phyloP scores from a whole-genome alignment of 2,113 vertebrate species.

The Mirza zaza region DNA sequence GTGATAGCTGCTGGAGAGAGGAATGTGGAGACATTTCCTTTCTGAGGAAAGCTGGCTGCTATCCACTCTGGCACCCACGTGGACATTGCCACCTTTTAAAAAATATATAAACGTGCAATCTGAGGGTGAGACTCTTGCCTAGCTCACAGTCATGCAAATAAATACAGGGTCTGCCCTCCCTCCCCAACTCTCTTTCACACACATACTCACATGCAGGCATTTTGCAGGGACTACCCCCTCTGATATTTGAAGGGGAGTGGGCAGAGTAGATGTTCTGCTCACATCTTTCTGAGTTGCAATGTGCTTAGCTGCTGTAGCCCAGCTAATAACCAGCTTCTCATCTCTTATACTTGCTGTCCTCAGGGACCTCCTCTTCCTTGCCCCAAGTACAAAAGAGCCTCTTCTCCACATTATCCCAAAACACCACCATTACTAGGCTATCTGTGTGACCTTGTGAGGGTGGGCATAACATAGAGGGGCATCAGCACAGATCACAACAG shows the following conservation, averaged over 20 bases:
- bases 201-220: background rate
- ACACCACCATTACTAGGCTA: background rate
- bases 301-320: background rate
- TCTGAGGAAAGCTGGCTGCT: background rate
- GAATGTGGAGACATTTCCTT: background rate
- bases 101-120: background rate
- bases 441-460: background rate
- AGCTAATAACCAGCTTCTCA: background rate
- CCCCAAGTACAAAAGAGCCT: background rate
- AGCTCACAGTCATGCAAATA: background rate
- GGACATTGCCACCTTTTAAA: background rate
- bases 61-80: background rate
- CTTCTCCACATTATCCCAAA: background rate
- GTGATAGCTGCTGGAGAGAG: background rate
- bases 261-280: rapidly evolving
- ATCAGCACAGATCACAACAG: background rate
- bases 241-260: too few species aligned
- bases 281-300: background rate
- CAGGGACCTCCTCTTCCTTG: background rate
- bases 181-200: background rate
- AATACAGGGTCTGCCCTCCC: background rate
- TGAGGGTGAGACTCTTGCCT: rapidly evolving
- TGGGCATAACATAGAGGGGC: background rate
- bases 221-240: background rate
- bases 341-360: background rate